Evolutionary conservation across 2,113 vertebrate genomes (phyloP).

Genomic region (Propithecus coquereli): DNA sequence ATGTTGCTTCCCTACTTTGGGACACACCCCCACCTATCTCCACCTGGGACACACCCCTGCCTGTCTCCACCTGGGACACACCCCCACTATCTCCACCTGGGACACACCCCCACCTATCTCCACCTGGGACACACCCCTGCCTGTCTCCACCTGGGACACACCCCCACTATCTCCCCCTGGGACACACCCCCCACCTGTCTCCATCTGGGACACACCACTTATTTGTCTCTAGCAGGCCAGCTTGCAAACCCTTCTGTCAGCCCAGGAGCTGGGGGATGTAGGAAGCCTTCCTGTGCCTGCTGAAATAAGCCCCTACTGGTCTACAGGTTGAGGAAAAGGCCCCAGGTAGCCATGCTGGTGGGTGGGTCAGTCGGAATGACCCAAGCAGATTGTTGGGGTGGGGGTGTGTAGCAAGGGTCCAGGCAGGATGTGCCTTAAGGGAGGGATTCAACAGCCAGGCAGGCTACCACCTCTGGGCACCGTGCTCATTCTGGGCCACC

Average conservation of each 20-base stretch:
- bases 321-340: neutral
- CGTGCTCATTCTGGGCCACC: rapidly evolving
- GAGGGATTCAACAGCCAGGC: rapidly evolving
- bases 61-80: rapidly evolving
- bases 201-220: neutral
- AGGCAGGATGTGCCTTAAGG: too few relatives aligned
- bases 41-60: neutral
- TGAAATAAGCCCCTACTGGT: neutral
- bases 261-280: too few relatives aligned
- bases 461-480: rapidly evolving
- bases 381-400: rapidly evolving
- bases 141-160: neutral
- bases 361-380: neutral
- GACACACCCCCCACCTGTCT: neutral
- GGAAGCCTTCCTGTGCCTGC: rapidly evolving
- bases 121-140: neutral
- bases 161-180: rapidly evolving
- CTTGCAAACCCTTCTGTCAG: neutral
- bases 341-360: rapidly evolving
- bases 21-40: neutral
- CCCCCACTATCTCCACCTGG: neutral
- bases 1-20: neutral
- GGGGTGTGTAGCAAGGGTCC: rapidly evolving
- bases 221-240: neutral
- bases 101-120: neutral